A percentile compares a stretch with the other conserved stretches of the same genome.
phyloP scores from a whole-genome alignment of 2,797 vertebrate genomes.

The Aeoliscus strigatus region DNA sequence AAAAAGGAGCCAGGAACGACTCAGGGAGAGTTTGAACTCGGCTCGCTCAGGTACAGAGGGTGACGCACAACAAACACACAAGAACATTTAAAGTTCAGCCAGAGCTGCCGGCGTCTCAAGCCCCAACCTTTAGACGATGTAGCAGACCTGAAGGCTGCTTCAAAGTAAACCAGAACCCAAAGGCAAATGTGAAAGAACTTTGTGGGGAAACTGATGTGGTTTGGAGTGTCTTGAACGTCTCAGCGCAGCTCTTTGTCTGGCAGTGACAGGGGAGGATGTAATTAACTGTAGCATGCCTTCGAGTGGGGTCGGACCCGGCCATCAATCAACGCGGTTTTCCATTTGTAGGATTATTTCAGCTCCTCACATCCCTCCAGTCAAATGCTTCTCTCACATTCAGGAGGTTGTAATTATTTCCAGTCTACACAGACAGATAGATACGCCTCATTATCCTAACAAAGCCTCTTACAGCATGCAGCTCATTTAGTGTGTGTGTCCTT shows the following conservation, averaged over 20 bases:
- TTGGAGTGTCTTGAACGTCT: conserved; percentile 61
- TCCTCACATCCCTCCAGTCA: too few species aligned
- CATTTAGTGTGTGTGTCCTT: too few species aligned
- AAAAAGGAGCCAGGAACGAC: conserved; percentile 84
- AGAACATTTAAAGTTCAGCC: conserved; percentile 45
- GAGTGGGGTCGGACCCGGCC: conserved; percentile 56
- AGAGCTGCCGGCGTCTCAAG: conserved; percentile 39
- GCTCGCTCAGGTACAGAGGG: conserved; percentile 83
- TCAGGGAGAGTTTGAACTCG: conserved; percentile 79
- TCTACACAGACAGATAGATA: too few species aligned
- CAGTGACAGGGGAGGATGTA: conserved; percentile 67
- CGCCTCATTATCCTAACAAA: too few species aligned
- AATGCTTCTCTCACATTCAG: too few species aligned
- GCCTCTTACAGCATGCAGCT: too few species aligned
- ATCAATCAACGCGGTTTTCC: conserved; percentile 65
- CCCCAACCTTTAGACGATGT: conserved; percentile 38
- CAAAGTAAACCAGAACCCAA: conserved; percentile 56
- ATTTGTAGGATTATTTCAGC: conserved; percentile 59
- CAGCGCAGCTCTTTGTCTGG: conserved; percentile 60
- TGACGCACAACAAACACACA: conserved; percentile 24
- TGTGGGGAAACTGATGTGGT: conserved; percentile 60
- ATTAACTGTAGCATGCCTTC: conserved; percentile 69
- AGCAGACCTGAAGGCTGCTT: conserved; percentile 55
- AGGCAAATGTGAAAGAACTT: conserved; percentile 61
- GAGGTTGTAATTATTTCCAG: too few species aligned